Conservation (phyloP, 2,888 invertebrate genomes). For the Luffia ferchaultella region DNA sequence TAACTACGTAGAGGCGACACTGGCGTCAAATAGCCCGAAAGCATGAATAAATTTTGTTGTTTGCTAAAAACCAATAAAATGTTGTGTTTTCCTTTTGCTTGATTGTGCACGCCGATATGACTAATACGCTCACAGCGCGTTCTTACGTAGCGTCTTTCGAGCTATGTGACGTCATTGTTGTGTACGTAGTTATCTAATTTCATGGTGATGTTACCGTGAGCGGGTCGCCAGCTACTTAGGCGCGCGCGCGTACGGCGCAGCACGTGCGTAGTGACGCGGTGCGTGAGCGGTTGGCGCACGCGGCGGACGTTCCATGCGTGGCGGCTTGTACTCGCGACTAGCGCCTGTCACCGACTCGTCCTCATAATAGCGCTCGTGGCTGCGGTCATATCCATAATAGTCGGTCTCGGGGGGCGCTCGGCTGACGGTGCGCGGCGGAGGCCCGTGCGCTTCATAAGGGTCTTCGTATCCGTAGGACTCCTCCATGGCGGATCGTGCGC, state of each 20-base stretch:
- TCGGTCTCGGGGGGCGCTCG: background rate
- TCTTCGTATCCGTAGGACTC: slow-evolving; percentile 72
- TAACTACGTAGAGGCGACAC: no score
- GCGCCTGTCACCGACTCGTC: slow-evolving; percentile 17
- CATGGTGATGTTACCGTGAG: slow-evolving; percentile 7
- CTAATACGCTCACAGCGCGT: no score
- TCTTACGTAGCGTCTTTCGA: no score
- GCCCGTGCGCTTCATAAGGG: slow-evolving; percentile 36
- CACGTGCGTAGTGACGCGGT: slow-evolving; percentile 24
- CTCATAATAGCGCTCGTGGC: slow-evolving; percentile 46
- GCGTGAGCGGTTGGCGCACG: slow-evolving; percentile 7
- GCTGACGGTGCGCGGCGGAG: slow-evolving; percentile 24
- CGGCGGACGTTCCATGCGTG: background rate
- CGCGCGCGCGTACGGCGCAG: slow-evolving; percentile 45
- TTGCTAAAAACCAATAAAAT: no score
- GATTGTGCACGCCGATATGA: no score
- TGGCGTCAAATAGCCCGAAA: no score
- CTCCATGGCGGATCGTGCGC: slow-evolving; percentile 84
- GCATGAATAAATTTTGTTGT: no score
- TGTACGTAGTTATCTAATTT: no score
- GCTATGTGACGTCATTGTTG: no score
- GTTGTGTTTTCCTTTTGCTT: no score
- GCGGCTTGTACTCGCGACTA: slow-evolving; percentile 13
- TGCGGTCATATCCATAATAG: slow-evolving; percentile 47
- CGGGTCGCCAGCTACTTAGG: slow-evolving; percentile 35